Evolutionary conservation across 2,797 vertebrate species (phyloP), one percentile per base, ranked within the genome.

Genomic region (Oceanodroma leucorhoa): DNA sequence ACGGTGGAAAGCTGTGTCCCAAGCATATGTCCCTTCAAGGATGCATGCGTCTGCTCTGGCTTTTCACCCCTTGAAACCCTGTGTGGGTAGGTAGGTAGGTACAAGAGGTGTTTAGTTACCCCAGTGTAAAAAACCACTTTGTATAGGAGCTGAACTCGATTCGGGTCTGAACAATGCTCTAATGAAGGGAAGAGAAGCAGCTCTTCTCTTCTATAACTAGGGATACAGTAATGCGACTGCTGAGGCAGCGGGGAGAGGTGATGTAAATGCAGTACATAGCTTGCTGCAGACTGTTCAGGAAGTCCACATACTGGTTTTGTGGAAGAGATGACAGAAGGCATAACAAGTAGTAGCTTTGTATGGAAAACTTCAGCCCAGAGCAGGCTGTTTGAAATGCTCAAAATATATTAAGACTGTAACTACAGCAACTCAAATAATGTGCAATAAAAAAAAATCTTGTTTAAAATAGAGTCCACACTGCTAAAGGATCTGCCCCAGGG

Each of bases 401-500:
- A 61, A 86, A 89, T 85, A 43, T 57, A 91, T 83, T 80, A 82
- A 62, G 73, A 84, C 55, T 83, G 38, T 60, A 95, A 71, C 8
- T 2, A 91, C 82, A 92, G 46, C 82, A 92, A 69, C 65, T 91
- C 69, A 87, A 89, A 87, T 89, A 84, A 85, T 30, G 41, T 14
- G 20, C 79, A 89, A 64, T 87, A 61, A 55, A 48, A 88, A 80
- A 54, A 1, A 36, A n/a, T 36, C 27, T 69, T 81, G 54, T 90
- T 93, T 89, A 53, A 83, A 90, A 70, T 9, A 67, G 46, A 95
- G 62, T 85, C 93, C 92, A 1, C 34, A 10, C 29, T 70, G 75
- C 71, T 85, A 70, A 84, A 94, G 92, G 64, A 90, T 89, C 81
- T 95, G 86, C 93, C 93, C 22, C 48, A 89, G 90, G 94, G 92